phyloP scores from a whole-genome alignment of 1,140 invertebrate genomes.

The Araneus ventricosus region DNA sequence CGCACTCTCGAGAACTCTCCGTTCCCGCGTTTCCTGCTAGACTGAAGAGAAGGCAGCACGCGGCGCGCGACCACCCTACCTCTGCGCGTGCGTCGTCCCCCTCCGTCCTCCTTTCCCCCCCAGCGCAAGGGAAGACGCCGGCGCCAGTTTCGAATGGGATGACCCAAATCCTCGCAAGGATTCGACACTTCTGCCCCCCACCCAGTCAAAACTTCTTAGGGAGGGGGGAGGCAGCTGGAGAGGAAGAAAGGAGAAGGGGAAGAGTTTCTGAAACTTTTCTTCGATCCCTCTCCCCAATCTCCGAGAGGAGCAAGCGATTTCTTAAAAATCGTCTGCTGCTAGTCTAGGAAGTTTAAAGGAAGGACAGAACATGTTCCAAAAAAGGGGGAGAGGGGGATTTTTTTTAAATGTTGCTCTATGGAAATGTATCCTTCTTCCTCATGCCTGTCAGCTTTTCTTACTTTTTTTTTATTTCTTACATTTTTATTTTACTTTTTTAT shows the following conservation, averaged over 20 bases:
- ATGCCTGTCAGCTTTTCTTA: not conserved
- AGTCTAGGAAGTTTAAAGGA: not conserved
- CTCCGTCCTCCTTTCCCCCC: not conserved
- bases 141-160: not conserved
- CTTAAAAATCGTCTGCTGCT: not conserved
- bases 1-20: not conserved
- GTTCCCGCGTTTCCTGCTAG: slow-evolving; percentile 18
- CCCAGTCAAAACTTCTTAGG: not conserved
- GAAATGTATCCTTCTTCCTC: not conserved
- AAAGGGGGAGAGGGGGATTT: not conserved
- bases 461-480: not conserved
- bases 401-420: not conserved
- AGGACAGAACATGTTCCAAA: not conserved
- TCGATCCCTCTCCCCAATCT: not conserved
- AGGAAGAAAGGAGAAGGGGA: not conserved
- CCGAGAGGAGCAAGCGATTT: not conserved
- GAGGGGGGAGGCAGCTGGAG: not conserved
- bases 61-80: not conserved
- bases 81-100: not conserved
- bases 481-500: too few species aligned
- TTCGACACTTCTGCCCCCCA: not conserved
- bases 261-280: slow-evolving; percentile 5
- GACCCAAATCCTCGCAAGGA: not conserved
- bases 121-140: not conserved
- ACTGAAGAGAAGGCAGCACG: not conserved